Base-by-base conservation (phyloP, 2,888 invertebrate species). In the Craniophora ligustri region DNA sequence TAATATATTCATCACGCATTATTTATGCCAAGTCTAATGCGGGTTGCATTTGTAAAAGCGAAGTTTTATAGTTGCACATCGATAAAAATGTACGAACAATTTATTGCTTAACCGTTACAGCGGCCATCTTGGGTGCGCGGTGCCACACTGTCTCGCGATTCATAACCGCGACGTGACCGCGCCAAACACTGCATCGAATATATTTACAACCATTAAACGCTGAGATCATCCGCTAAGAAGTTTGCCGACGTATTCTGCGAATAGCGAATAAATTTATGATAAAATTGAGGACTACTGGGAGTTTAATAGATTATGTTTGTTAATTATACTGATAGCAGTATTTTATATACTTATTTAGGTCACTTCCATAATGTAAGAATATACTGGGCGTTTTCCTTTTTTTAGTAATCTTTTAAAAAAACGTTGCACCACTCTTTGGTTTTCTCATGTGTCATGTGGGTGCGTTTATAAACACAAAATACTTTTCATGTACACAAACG, bases 171-270 rank as follows among this genome's bases (percentile, higher is more conserved):
- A 38, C 41, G 71, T 39, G 42, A 39, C 35, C 57, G 63, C 58
- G 13, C 53, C 38, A 19, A 44, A n/a, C 28, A 36, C 39, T 46
- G 14, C 30, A 14, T 32, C 21, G 49, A 49, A 58, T 75, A 54
- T 64, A 55, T 68, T 75, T 56, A 40, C 55, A 70, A 41, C 36
- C 44, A 66, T 39, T 61, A 57, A 60, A 38, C 49, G 58, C 55
- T 84, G 82, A 83, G 76, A 78, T 82, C 84, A 83, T 78, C 75
- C 46, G 40, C 65, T 57, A 38, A 47, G 51, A 70, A 55, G 60
- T 54, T 54, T 35, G 39, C 61, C 50, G 66, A 36, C 69, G 55
- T 67, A 73, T 79, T 78, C 76, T 58, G 55, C 44, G 75, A 78
- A 76, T 49, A 41, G 14, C 34, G 41, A 56, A 61, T 63, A 40